Base-by-base conservation (phyloP, 2,113 vertebrate genomes). In the Corapipo altera region DNA sequence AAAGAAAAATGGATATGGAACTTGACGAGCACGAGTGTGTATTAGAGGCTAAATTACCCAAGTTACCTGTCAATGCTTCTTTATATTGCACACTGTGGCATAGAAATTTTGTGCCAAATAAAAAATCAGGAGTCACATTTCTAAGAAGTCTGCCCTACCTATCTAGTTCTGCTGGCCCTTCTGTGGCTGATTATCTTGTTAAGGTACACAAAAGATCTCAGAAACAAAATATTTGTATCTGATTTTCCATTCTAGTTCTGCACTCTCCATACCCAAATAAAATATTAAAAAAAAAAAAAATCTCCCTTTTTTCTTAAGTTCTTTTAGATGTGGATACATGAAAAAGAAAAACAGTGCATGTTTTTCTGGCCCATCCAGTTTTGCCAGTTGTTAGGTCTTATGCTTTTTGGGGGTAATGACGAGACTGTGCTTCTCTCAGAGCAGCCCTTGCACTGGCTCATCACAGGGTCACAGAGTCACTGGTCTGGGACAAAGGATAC, bases 381-480 rank as follows among this genome's bases (percentile, higher is more conserved):
- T 35, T 73, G 10, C 13, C 8, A 1, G 2, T 61, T 79, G 21
- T 57, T 55, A 61, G 12, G 12, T 13, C 20, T 55, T 23, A 33
- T 44, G 27, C 3, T 62, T 88, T 91, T 80, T 0, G 17, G 2
- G 57, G 4, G 0, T 46, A 62, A 73, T 1, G 1, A 19, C 22
- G n/a, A 8, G 7, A 15, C 4, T 35, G 14, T 2, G 4, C 5
- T 76, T 70, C 43, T 55, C 67, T 57, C 72, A 71, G 67, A 54
- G 64, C 23, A 78, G 16, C 21, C 46, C n/a, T 90, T 62, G 37
- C 28, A 24, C 8, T 41, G n/a, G 41, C 28, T 74, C 12, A 26
- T 67, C 48, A 16, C 21, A 43, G 8, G 8, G 16, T 7, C n/a
- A 24, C 0, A 0, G 0, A 66, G 46, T 11, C 5, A 0, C 4